Base-by-base conservation (phyloP, 2,113 vertebrate species). In the Grammomys surdaster region DNA sequence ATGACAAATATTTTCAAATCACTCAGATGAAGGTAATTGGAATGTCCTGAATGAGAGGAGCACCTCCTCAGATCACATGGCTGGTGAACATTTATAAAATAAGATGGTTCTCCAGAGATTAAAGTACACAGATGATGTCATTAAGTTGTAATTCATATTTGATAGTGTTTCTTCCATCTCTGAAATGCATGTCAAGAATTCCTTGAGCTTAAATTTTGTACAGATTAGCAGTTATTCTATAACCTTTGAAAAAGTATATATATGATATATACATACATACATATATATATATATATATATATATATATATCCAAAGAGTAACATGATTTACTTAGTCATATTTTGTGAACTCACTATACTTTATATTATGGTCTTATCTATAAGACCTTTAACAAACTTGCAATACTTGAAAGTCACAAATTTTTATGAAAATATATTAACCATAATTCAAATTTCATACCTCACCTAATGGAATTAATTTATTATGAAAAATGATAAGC, bases 351-450 rank as follows among this genome's bases (percentile, higher is more conserved):
- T 92, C 16, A 58, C 51, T 76, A 36, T 16, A 73, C 16, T 54
- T 54, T 54, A 9, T 36, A 19, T 36, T 80, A 80, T 80, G 4
- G 11, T 93, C 28, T 56, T 82, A 58, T 75, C 67, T 54, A 16
- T 16, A 56, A 56, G 2, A 88, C 73, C 51, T 87, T 11, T n/a
- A 87, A 75, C 89, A 2, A 40, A 13, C 60, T 40, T 84, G 33
- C 3, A 48, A 43, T 73, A 76, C n/a, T 2, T 67, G 63, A 78
- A 46, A 85, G 40, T 17, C 16, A 65, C 58, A 70, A 72, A 89
- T 3, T 24, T 20, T 87, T 43, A 70, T 54, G 48, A 89, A 85
- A 93, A 65, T 70, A 40, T 76, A 90, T 87, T 89, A 91, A 87
- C 12, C 63, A 4, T 87, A 12, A 81, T 84, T 94, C 14, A 76